Base-by-base conservation (phyloP, 2,113 vertebrate species). In the Toxotes chatareus region DNA sequence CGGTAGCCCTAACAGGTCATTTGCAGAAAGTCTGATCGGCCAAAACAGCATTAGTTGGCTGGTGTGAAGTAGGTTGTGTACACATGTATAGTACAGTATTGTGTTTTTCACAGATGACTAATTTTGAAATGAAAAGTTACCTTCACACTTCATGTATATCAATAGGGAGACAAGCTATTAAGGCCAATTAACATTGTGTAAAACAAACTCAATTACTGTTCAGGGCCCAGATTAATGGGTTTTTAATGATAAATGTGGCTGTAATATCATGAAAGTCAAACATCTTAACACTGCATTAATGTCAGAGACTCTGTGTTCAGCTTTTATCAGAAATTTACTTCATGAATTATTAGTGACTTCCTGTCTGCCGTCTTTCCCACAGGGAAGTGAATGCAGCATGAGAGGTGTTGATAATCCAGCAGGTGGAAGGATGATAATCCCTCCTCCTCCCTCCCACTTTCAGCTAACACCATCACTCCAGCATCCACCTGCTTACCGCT, bases 401-500 rank as follows among this genome's bases (percentile, higher is more conserved):
- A 84, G 82, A 88, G 85, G 80, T 61, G 83, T 49, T 67, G 84
- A 78, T 92, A 76, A 90, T 90, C 90, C 92, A 86, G 77, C 91
- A 84, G 71, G 91, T 91, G 83, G 80, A 82, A 89, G 63, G 70
- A 59, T 86, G 73, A 55, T 86, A 92, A 90, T 88, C 89, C 91
- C 89, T 92, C 87, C 90, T 92, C 88, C 12, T 86, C 91, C 87
- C 93, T 82, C 93, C 93, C 91, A 78, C 86, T 76, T 27, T 88
- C 79, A 83, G 68, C 80, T 86, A 62, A 17, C 76, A 42, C 49
- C 88, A 69, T 90, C 92, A 79, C 84, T 49, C 56, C 73, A 90
- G 82, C 87, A 62, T 83, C 87, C 78, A 86, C 82, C 92, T 90
- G 93, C 94, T 95, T 94, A 95, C 94, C 88, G 71, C 85, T 87